Evolutionary conservation across 2,888 invertebrate species (phyloP), one percentile per base, ranked within the genome.

Genomic region (Nipponacmea schrenckii): DNA sequence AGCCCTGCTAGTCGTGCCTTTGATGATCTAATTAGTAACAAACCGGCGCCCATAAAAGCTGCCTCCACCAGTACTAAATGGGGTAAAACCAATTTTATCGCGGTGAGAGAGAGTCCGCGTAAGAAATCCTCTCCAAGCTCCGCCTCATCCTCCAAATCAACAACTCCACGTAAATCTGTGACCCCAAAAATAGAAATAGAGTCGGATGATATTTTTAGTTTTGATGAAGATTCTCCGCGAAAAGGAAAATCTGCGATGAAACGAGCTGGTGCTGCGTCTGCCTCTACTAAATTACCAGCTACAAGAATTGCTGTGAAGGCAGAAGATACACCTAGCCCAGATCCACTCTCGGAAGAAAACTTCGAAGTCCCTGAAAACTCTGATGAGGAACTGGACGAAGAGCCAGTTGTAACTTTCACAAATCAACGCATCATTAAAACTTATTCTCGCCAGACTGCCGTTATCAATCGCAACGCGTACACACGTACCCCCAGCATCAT

Each of bases 71-170:
- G 79, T 45, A 76, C 83, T 27, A 84, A 84, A 77, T 84, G 85
- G 85, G 84, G 84, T 12, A 83, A 84, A 70, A 82, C 83, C 56
- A 83, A 83, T n/a, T 84, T 83, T 76, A 80, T 79, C 26, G 81
- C 83, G n/a, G 74, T 81, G 8, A 73, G 84, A 72, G 80, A 77
- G 48, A 76, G 72, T 63, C 79, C 80, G 67, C 79, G 77, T 66
- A 72, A 72, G 27, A 80, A 79, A 68, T 64, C 72, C 7, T 80
- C 80, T 31, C 26, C 67, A 48, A 78, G 78, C 62, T 56, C 44
- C 39, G 26, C 56, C 8, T 56, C 56, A 27, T 48, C 65, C 15
- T 67, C 63, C 3, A 69, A 67, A 24, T 46, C 69, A 10, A 67
- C 65, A 14, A 72, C 67, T n/a, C 48, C 68, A 8, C 48, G 67